Evolutionary conservation across 2,888 invertebrate genomes (phyloP), one percentile per base, ranked within the genome.

Genomic region (Agrotis ipsilon): DNA sequence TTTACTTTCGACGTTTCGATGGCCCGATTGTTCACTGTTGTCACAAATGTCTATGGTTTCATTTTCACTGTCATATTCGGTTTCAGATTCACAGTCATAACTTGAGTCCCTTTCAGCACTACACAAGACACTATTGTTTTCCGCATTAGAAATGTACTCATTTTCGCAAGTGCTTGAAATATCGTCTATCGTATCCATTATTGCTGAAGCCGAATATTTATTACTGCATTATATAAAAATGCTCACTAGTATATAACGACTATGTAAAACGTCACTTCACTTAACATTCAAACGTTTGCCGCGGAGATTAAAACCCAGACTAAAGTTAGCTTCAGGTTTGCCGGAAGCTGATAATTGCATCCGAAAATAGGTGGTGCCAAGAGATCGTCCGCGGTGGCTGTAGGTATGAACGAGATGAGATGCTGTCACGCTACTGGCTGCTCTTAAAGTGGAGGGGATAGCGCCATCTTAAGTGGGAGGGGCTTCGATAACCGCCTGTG

Each of bases 381-480:
- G 81, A 78, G 79, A 84, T 87, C 82, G 87, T 79, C 87, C 85
- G 85, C 83, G 83, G 90, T 83, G 87, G 89, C 90, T 92, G 95
- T 96, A 95, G 96, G 96, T 94, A 95, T 90, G 90, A 89, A 87
- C 89, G 82, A 89, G 87, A 88, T 85, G 88, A 87, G 89, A 89
- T 91, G 74, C 94, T 92, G 87, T 78, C 83, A 88, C 90, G 94
- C 92, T 93, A 96, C 94, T 96, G 96, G 96, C 89, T 92, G 89
- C 75, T 87, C 73, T 68, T 51, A 69, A 55, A 52, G 72, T 88
- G 92, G 96, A 88, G 92, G 96, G 96, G 94, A 92, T 91, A 87
- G 89, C 94, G 95, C 96, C 96, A 96, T 96, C 93, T 95, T 96
- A 89, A 91, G 94, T 90, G 91, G 96, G 96, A 91, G 96, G 94